phyloP scores from a whole-genome alignment of 64 coral and sea anemone species.

The Anthopleura sola region DNA sequence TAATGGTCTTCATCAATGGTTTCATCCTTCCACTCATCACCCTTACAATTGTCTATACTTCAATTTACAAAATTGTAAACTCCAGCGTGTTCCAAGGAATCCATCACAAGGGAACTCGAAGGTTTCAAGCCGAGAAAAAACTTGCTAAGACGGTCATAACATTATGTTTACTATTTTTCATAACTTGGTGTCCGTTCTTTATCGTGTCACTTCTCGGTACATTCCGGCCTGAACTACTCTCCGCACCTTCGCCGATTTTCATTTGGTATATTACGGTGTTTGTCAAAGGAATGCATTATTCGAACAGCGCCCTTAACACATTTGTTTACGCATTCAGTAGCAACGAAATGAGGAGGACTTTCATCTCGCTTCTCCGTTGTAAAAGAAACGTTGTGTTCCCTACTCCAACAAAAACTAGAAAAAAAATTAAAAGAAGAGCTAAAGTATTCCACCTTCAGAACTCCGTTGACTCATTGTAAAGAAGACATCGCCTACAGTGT shows the following conservation, averaged over 20 bases:
- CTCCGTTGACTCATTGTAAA: background rate
- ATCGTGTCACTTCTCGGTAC: slow-evolving; percentile 40
- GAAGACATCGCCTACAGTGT: background rate
- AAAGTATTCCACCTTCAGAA: slow-evolving; percentile 14
- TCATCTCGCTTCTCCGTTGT: slow-evolving; percentile 11
- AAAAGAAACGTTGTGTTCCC: slow-evolving; percentile 12
- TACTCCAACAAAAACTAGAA: background rate
- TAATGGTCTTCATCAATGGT: slow-evolving; percentile 46
- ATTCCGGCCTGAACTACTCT: slow-evolving; percentile 22
- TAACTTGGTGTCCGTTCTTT: slow-evolving; percentile 62
- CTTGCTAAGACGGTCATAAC: slow-evolving; percentile 36
- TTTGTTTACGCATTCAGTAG: slow-evolving; percentile 58
- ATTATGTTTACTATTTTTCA: slow-evolving; percentile 41
- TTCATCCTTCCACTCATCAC: slow-evolving; percentile 43
- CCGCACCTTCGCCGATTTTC: background rate
- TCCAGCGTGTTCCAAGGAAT: slow-evolving; percentile 20
- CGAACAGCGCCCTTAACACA: slow-evolving; percentile 52
- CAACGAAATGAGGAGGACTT: slow-evolving; percentile 61
- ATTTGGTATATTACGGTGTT: slow-evolving; percentile 45
- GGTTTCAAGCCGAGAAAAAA: slow-evolving; percentile 39
- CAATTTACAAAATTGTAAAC: slow-evolving; percentile 47
- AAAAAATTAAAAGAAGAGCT: background rate
- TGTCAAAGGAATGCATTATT: slow-evolving; percentile 62
- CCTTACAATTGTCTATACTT: slow-evolving; percentile 23
- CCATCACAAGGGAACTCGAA: background rate